A percentile compares a stretch with the other conserved stretches of the same genome.
Conservation (phyloP, 2,797 vertebrate species). For the Lutjanus argentimaculatus region DNA sequence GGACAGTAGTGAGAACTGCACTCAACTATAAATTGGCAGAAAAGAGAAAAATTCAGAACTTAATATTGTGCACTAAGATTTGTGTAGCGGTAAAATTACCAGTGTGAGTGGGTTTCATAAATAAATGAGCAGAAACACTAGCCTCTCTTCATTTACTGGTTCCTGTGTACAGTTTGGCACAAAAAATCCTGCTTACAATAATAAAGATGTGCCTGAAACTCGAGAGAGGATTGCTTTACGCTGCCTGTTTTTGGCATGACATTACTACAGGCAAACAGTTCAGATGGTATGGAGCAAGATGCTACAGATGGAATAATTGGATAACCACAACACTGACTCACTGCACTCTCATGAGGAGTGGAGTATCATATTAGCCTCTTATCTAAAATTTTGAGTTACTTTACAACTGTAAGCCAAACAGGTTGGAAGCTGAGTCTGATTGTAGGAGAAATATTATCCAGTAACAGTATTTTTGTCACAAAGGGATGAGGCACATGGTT, state of each 20-base stretch:
- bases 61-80: background rate
- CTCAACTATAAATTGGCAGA: background rate
- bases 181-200: background rate
- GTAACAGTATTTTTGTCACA: background rate
- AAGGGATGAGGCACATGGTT: constrained; percentile 4
- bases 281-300: constrained; percentile 24
- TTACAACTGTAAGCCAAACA: background rate
- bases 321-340: constrained; percentile 21
- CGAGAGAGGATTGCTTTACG: constrained; percentile 8
- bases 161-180: background rate
- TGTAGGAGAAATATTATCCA: constrained; percentile 6
- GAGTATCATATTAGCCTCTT: constrained; percentile 4
- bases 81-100: background rate
- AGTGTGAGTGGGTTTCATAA: background rate
- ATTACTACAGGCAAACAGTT: constrained; percentile 12
- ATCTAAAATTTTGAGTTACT: background rate
- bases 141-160: background rate
- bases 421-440: background rate
- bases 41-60: background rate
- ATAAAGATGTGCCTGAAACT: constrained; percentile 16
- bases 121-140: constrained; percentile 7
- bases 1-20: background rate
- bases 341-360: constrained; percentile 5
- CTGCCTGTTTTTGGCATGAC: constrained; percentile 16
- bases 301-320: constrained; percentile 23